Evolutionary conservation across 2,797 vertebrate genomes (phyloP), one percentile per base, ranked within the genome.

Genomic region (Arrhamphus sclerolepis): DNA sequence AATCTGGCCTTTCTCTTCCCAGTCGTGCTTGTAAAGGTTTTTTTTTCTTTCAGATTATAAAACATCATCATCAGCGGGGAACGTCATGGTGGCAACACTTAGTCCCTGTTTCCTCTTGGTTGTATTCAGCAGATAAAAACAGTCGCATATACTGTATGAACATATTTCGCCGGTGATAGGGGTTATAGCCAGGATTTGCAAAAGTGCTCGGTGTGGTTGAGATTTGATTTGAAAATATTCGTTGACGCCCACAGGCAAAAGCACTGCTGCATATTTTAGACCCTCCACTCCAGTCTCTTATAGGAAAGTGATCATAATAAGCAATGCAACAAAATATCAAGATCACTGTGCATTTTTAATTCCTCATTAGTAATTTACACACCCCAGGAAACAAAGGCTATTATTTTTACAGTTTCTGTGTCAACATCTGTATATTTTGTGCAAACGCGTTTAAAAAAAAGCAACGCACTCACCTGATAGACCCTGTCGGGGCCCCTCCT

Each of bases 381-480:
- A 73, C 43, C 51, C 63, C 61, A 61, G 52, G 49, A 60, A 75
- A 75, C 54, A 75, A 75, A 63, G 39, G 19, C 4, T 56, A 49
- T 54, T 76, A 52, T 71, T 46, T 82, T 71, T 70, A 54, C 70
- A 58, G 67, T 39, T 66, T 18, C 66, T 66, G 52, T 63, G 49
- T 19, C 49, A 22, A 59, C 59, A 62, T 57, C 57, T 43, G 46
- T 29, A 34, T 11, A 62, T 71, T 55, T 44, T 39, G 58, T 43
- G n/a, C n/a, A n/a, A 73, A 68, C 64, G 48, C 54, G 59, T 18
- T 40, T 64, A 53, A 54, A 17, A 71, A 34, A 9, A 34, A 34
- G 31, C 31, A 11, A 3, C 31, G 66, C 65, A 70, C 82, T 83
- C 76, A 82, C 82, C 87, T 89, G 77, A 80, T 80, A 75, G 78